Evolutionary conservation across 1,140 invertebrate genomes (phyloP), one percentile per base, ranked within the genome.

Genomic region (Monochamus saltuarius): DNA sequence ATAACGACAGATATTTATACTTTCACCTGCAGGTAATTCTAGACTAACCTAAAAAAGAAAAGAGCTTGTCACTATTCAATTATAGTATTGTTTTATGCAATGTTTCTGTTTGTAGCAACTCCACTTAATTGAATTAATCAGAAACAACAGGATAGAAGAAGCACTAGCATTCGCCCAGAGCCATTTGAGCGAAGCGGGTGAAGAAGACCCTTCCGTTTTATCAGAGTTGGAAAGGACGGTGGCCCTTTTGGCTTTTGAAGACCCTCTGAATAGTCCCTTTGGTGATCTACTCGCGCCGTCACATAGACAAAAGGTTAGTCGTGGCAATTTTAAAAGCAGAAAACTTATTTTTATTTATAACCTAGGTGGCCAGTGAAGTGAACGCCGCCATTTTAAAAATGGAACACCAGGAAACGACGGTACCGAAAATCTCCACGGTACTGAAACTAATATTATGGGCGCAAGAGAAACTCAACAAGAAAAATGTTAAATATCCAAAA

Each of bases 91-190:
- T n/a, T 56, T 35, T 7, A 34, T n/a, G 13, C 11, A 40, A 6
- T 4, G 9, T 40, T 40, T 40, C 9, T 40, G 39, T 59, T 73
- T 77, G 29, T 75, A 94, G 89, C 96, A 98, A 85, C 83, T 98
- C 64, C 95, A 98, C 77, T 75, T 98, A 6, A 92, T 99, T 70
- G 96, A 99, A 77, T 76, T 98, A 17, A 98, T 98, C 37, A 82
- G 92, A 58, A 84, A 71, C 42, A 92, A 93, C 10, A 87, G 92
- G 61, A 87, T 97, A n/a, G 95, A 98, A 75, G 93, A 94, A 72
- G 96, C 96, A 0, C 75, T 99, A n/a, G 86, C 91, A 46, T 99
- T 97, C 81, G 96, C 96, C 4, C 95, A 98, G 73, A 92, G 91
- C 40, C 92, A 97, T 72, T 78, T 99, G 1, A 89, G 89, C 10